Evolutionary conservation across 2,113 vertebrate genomes (phyloP).

Genomic region (Aptenodytes forsteri): DNA sequence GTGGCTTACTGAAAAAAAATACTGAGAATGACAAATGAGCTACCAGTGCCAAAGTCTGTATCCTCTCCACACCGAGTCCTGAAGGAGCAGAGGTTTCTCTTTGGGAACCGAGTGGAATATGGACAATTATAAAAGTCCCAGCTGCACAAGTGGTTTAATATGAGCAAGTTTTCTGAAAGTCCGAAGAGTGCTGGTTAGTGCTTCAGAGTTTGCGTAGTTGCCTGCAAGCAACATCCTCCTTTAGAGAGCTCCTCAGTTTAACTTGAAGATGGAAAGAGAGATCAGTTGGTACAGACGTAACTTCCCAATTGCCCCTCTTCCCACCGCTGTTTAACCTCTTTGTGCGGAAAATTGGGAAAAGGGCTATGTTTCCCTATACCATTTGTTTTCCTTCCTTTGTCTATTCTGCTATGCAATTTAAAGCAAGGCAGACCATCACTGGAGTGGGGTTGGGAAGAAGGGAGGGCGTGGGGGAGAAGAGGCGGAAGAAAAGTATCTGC

Average conservation of each 20-base stretch:
- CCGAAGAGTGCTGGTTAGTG: neutral
- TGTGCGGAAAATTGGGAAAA: neutral
- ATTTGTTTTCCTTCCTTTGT: neutral
- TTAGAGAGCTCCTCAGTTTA: neutral
- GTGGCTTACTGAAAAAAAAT: neutral
- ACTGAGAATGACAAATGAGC: neutral
- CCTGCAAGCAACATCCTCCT: neutral
- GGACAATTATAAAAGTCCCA: neutral
- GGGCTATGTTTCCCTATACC: neutral
- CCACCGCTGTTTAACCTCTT: neutral
- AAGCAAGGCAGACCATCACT: neutral
- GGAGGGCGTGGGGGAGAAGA: neutral
- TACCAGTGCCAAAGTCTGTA: neutral
- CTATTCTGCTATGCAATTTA: neutral
- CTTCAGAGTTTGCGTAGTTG: neutral
- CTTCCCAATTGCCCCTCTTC: neutral
- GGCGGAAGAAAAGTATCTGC: neutral
- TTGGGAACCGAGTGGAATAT: neutral
- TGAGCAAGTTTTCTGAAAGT: neutral
- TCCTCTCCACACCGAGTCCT: fast-evolving
- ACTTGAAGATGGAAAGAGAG: neutral
- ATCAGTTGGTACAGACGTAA: fast-evolving
- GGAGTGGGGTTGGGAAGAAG: neutral
- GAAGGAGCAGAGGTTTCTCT: neutral
- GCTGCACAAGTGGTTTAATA: neutral